Conservation (phyloP, 2,113 vertebrate genomes). For the Acanthisitta chloris region DNA sequence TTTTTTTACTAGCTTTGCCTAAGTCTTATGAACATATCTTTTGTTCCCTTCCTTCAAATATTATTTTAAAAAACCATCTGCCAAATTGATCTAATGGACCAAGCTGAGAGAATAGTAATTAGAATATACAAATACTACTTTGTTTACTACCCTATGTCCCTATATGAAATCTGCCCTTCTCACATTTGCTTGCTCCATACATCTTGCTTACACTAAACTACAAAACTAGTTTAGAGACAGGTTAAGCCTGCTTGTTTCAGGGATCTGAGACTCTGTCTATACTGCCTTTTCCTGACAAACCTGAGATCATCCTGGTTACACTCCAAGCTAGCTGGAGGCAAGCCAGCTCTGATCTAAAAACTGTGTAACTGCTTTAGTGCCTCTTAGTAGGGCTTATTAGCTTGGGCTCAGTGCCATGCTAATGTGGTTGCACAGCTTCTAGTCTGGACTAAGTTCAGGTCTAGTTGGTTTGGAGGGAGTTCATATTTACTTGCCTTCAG, state of each 20-base stretch:
- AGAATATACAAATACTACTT: not conserved
- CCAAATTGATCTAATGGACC: not conserved
- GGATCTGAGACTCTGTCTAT: not conserved
- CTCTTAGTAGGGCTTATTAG: conserved; percentile 51
- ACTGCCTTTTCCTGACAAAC: not conserved
- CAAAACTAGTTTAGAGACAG: not conserved
- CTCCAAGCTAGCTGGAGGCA: conserved; percentile 25
- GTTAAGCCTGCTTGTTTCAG: not conserved
- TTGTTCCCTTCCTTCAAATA: not conserved
- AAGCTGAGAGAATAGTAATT: not conserved
- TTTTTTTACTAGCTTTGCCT: not conserved
- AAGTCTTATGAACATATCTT: not conserved
- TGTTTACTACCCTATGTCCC: not conserved
- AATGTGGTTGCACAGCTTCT: conserved; percentile 59
- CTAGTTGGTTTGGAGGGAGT: not conserved
- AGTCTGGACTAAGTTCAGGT: conserved; percentile 46
- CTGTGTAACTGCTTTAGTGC: conserved; percentile 46
- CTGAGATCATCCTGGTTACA: conserved; percentile 19
- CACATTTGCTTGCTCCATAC: not conserved
- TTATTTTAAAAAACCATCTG: not conserved
- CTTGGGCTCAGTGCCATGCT: conserved; percentile 38
- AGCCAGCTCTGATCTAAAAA: conserved; percentile 47
- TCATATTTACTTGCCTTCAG: not conserved
- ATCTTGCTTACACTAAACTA: not conserved
- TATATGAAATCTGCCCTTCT: not conserved